phyloP scores from a whole-genome alignment of 2,888 invertebrate species.

The Conchocele bisecta region DNA sequence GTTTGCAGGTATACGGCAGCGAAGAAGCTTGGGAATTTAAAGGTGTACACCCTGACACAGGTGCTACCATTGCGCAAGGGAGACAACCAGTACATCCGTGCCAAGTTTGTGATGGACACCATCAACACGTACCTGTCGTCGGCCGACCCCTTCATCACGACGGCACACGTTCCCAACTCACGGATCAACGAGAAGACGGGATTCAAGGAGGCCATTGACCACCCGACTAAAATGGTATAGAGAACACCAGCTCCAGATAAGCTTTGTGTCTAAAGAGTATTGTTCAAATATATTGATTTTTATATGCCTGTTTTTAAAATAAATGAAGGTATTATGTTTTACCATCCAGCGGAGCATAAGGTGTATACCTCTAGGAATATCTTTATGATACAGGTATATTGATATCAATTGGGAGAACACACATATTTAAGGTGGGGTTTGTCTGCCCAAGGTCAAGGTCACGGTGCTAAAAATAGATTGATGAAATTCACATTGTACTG shows the following conservation, averaged over 20 bases:
- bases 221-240: conserved; percentile 61
- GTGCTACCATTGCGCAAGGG: conserved; percentile 68
- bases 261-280: no score
- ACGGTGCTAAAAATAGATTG: no score
- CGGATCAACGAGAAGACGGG: conserved; percentile 65
- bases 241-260: neutral
- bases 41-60: conserved; percentile 69
- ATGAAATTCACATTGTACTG: no score
- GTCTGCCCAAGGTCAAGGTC: no score
- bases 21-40: conserved; percentile 65
- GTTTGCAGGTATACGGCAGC: conserved; percentile 65
- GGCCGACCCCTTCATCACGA: conserved; percentile 70
- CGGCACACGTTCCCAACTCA: conserved; percentile 72
- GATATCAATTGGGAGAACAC: no score
- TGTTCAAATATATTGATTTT: no score
- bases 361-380: no score
- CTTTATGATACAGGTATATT: no score
- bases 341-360: no score
- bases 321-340: no score
- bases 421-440: no score
- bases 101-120: conserved; percentile 77
- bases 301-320: no score
- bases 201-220: conserved; percentile 53
- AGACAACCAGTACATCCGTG: conserved; percentile 72
- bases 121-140: conserved; percentile 77